These are phyloP conservation scores for Sympetrum striolatum DNA, from an alignment of 2,888 invertebrate species.

Conservation along the genomic window DNA sequence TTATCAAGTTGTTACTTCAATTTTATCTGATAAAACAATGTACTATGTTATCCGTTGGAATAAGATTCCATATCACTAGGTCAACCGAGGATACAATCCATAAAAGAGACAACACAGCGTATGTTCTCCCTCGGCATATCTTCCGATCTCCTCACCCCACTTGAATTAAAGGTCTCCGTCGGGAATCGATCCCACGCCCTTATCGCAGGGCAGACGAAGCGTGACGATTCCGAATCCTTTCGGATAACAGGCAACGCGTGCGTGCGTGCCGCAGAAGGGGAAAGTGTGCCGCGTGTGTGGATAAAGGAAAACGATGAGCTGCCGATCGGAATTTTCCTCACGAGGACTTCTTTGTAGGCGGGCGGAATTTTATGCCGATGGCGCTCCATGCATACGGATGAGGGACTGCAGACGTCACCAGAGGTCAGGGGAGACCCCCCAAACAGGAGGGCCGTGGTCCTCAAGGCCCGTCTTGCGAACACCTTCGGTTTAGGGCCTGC, in stretches of 20 bases:
- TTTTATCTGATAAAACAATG: no score
- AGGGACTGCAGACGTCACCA: not conserved
- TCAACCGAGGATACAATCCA: no score
- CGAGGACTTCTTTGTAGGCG: constrained; percentile 13
- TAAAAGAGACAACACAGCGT: no score
- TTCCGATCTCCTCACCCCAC: not conserved
- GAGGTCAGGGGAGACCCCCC: not conserved
- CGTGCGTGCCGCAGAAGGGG: not conserved
- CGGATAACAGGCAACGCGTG: not conserved
- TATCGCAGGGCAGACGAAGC: not conserved
- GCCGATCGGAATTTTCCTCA: constrained; percentile 19
- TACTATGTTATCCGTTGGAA: no score
- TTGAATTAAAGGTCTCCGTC: not conserved
- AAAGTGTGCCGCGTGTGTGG: not conserved
- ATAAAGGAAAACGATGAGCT: not conserved
- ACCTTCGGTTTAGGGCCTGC: not conserved
- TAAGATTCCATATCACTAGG: no score
- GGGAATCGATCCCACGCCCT: not conserved
- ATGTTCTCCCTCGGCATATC: not conserved
- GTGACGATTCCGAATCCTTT: not conserved
- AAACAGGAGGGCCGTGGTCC: no score
- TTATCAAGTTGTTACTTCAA: no score
- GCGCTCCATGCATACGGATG: constrained; percentile 33
- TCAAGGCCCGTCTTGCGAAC: not conserved
- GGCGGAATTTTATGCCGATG: constrained; percentile 4